A percentile compares a stretch with the other conserved stretches of the same genome.
These are phyloP conservation scores for Notarius quadriscutis DNA, from an alignment of 2,113 vertebrate genomes.

Conservation along the genomic window DNA sequence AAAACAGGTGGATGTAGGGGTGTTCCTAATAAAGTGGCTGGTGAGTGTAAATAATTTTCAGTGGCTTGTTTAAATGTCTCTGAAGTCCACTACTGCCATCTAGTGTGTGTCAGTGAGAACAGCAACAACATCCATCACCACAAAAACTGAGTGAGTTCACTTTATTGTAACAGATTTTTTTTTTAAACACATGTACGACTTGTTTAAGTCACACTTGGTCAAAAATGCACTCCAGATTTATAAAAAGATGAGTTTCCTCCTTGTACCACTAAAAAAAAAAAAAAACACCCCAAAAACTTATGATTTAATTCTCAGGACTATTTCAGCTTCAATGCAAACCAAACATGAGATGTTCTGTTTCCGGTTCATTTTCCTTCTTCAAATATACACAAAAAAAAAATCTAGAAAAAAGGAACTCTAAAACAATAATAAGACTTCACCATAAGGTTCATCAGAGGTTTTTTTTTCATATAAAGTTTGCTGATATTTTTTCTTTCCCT, in stretches of 20 bases:
- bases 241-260: slow-evolving; percentile 15
- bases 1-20: too few species aligned
- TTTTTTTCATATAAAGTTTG: not conserved
- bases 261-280: too few species aligned
- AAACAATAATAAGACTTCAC: not conserved
- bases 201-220: slow-evolving; percentile 25
- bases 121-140: too few species aligned
- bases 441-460: not conserved
- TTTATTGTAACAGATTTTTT: slow-evolving; percentile 50
- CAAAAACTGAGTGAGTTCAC: slow-evolving; percentile 36
- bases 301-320: slow-evolving; percentile 41
- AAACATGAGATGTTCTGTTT: not conserved
- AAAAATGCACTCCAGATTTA: slow-evolving; percentile 6
- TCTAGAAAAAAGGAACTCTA: slow-evolving; percentile 13
- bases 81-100: slow-evolving; percentile 33
- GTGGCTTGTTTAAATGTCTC: not conserved
- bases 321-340: slow-evolving; percentile 16
- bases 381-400: slow-evolving; percentile 32
- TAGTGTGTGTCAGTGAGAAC: slow-evolving; percentile 16
- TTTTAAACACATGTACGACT: slow-evolving; percentile 24
- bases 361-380: not conserved
- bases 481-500: not conserved
- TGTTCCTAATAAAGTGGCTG: too few species aligned
- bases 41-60: not conserved
- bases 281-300: too few species aligned